These are phyloP conservation scores for Anabas testudineus DNA, from an alignment of 2,797 vertebrate species.

Conservation along the genomic window DNA sequence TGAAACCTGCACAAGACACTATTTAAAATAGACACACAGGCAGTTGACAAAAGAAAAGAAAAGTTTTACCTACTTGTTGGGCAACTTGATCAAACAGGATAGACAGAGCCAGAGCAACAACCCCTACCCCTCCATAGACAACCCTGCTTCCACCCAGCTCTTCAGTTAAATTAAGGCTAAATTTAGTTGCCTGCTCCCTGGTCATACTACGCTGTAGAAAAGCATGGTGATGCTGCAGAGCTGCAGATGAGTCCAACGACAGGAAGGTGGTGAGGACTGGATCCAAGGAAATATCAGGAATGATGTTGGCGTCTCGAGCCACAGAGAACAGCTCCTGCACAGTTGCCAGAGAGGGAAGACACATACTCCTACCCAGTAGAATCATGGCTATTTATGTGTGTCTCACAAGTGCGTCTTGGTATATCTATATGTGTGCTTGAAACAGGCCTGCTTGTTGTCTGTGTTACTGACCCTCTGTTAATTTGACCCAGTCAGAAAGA, in stretches of 20 bases:
- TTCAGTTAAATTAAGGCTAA: conserved; percentile 42
- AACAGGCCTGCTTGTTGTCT: conserved; percentile 34
- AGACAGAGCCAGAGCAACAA: conserved; percentile 75
- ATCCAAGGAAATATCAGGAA: conserved; percentile 77
- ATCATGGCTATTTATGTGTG: conserved; percentile 61
- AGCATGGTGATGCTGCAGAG: conserved; percentile 69
- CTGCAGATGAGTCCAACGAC: conserved; percentile 69
- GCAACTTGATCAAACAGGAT: conserved; percentile 74
- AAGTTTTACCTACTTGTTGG: conserved; percentile 64
- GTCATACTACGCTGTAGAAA: conserved; percentile 65
- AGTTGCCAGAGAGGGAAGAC: conserved; percentile 69
- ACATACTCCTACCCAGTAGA: conserved; percentile 46
- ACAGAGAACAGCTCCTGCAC: conserved; percentile 73
- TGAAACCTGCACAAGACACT: neutral
- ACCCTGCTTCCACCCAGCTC: conserved; percentile 60
- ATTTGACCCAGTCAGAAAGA: conserved; percentile 17
- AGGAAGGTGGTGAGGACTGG: conserved; percentile 73
- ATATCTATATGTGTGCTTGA: conserved; percentile 8
- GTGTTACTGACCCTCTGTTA: conserved; percentile 45
- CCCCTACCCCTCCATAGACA: conserved; percentile 68
- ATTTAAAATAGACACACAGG: neutral
- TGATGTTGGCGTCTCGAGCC: conserved; percentile 64
- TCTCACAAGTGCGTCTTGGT: neutral
- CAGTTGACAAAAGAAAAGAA: neutral
- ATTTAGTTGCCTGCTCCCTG: conserved; percentile 49